These are phyloP conservation scores for Gonioctena quinquepunctata DNA, from an alignment of 1,140 invertebrate genomes.

Conservation along the genomic window DNA sequence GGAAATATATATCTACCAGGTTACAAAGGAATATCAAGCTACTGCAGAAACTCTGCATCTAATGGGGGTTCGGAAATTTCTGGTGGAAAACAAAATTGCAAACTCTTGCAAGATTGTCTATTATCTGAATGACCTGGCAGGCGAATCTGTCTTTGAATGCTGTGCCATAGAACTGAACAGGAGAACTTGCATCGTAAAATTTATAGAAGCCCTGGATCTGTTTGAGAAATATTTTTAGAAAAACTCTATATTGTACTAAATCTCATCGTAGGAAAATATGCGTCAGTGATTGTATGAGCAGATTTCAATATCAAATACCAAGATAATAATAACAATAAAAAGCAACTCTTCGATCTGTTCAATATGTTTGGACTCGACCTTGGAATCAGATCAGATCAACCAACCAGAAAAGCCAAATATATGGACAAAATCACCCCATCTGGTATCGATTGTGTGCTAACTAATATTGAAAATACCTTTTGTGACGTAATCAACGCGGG, in stretches of 20 bases:
- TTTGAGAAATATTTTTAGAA: too few relatives aligned
- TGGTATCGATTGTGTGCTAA: background rate
- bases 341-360: background rate
- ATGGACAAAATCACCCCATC: background rate
- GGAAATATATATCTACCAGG: background rate
- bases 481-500: background rate
- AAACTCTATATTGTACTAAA: too few relatives aligned
- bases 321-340: background rate
- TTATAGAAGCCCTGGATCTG: too few relatives aligned
- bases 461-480: background rate
- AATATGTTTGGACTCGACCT: background rate
- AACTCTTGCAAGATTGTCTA: too few relatives aligned
- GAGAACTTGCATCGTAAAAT: too few relatives aligned
- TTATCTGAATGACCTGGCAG: too few relatives aligned
- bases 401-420: background rate
- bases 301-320: background rate
- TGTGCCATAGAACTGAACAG: too few relatives aligned
- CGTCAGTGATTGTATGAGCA: background rate
- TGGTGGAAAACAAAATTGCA: too few relatives aligned
- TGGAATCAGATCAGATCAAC: too few relatives aligned
- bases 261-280: background rate
- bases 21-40: background rate
- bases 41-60: too few relatives aligned
- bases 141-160: too few relatives aligned
- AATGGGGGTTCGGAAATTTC: too few relatives aligned